phyloP scores from a whole-genome alignment of 2,888 invertebrate species.

The Leptinotarsa rubiginosa region DNA sequence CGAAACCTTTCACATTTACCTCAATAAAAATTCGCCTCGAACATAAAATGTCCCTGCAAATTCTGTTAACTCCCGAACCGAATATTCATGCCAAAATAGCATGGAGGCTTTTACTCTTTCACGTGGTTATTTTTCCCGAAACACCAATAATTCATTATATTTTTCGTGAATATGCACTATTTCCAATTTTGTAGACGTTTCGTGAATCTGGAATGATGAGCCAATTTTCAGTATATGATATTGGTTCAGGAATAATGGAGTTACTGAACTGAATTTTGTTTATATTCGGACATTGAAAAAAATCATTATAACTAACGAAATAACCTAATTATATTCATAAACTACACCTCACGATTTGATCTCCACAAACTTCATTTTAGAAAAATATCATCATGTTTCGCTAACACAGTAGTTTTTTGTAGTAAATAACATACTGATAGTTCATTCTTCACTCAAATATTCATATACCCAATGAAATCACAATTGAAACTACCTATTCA shows the following conservation, averaged over 20 bases:
- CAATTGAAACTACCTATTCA: too few species aligned
- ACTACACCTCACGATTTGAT: too few species aligned
- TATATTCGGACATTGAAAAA: too few species aligned
- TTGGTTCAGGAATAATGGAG: neutral
- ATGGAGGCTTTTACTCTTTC: constrained; percentile 23
- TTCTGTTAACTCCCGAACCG: constrained; percentile 30
- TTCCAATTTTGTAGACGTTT: neutral
- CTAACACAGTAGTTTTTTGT: too few species aligned
- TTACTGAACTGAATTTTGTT: too few species aligned
- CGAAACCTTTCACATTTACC: constrained; percentile 23
- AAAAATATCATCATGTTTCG: too few species aligned
- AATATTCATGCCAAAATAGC: constrained; percentile 28
- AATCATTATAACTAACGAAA: too few species aligned
- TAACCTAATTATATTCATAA: too few species aligned
- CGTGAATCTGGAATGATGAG: neutral
- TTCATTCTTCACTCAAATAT: too few species aligned
- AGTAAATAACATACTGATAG: too few species aligned
- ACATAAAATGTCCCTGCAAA: constrained; percentile 31
- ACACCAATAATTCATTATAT: constrained; percentile 27
- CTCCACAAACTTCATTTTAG: too few species aligned
- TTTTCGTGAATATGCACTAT: neutral
- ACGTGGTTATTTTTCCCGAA: constrained; percentile 20
- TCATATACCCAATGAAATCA: too few species aligned
- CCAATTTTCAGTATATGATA: neutral
- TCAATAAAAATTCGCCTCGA: constrained; percentile 32